Percentiles rank a stretch among this genome's conserved stretches.
Conservation (phyloP, 2,113 vertebrate species). For the Bungarus multicinctus region DNA sequence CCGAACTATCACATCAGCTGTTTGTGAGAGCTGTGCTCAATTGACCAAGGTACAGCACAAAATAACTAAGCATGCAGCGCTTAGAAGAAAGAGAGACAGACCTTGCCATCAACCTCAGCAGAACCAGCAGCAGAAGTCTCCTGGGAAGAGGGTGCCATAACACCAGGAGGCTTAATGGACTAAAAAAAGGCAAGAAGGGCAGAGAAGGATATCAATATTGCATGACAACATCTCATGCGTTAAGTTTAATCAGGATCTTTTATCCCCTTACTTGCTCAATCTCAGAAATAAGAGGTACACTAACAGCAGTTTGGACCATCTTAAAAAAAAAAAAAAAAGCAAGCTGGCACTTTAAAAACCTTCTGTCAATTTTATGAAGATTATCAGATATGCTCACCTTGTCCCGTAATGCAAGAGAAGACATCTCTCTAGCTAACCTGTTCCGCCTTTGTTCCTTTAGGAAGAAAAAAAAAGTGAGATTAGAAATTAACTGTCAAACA, state of each 20-base stretch:
- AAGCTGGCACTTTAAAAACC: not conserved
- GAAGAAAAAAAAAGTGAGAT: slow-evolving; percentile 37
- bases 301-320: not conserved
- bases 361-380: not conserved
- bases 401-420: slow-evolving; percentile 82
- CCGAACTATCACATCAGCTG: not conserved
- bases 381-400: slow-evolving; percentile 77
- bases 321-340: not conserved
- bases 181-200: slow-evolving; percentile 72
- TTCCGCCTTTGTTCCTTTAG: slow-evolving; percentile 93
- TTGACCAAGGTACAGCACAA: slow-evolving; percentile 38
- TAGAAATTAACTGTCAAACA: slow-evolving; percentile 32
- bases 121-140: slow-evolving; percentile 78
- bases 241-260: not conserved
- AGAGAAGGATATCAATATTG: slow-evolving; percentile 42
- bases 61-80: slow-evolving; percentile 68
- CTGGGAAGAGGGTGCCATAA: slow-evolving; percentile 80
- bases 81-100: slow-evolving; percentile 79
- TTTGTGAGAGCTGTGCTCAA: slow-evolving; percentile 13
- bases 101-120: slow-evolving; percentile 88
- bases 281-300: not conserved
- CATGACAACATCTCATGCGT: not conserved
- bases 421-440: slow-evolving; percentile 86
- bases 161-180: slow-evolving; percentile 88
- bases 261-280: not conserved